Evolutionary conservation across 2,113 vertebrate species (phyloP).

Genomic region (Nestor notabilis): DNA sequence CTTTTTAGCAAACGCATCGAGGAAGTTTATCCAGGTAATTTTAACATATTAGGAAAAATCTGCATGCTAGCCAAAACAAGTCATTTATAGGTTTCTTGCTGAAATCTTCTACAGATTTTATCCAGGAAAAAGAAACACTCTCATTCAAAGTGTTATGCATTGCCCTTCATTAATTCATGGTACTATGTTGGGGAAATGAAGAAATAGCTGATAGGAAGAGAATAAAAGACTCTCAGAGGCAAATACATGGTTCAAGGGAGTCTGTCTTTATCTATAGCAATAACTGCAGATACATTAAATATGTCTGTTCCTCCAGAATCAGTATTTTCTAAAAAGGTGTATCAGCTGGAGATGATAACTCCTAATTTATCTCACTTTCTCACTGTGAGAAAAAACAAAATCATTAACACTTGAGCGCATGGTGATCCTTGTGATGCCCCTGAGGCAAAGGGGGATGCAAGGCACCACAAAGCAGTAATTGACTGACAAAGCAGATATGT

Average conservation of each 20-base stretch:
- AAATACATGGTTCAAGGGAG: not conserved
- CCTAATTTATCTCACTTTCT: not conserved
- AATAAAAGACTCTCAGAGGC: not conserved
- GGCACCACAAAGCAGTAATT: not conserved
- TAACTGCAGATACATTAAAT: not conserved
- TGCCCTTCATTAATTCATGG: not conserved
- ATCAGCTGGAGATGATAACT: not conserved
- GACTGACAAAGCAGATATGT: not conserved
- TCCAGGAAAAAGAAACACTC: not conserved
- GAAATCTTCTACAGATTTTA: not conserved
- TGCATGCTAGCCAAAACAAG: not conserved
- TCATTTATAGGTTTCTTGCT: not conserved
- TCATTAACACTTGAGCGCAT: not conserved
- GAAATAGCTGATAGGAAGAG: not conserved
- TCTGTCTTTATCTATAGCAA: not conserved
- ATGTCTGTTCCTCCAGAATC: not conserved
- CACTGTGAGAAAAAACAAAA: not conserved
- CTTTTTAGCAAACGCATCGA: not conserved
- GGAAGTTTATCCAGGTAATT: not conserved
- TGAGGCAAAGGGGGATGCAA: not conserved
- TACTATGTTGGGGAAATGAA: not conserved
- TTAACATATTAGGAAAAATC: not conserved
- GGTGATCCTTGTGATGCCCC: not conserved
- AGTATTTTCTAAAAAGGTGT: not conserved
- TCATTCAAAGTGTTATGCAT: not conserved